These are phyloP conservation scores for Mercenaria mercenaria DNA, from an alignment of 1,140 invertebrate species.

Conservation along the genomic window DNA sequence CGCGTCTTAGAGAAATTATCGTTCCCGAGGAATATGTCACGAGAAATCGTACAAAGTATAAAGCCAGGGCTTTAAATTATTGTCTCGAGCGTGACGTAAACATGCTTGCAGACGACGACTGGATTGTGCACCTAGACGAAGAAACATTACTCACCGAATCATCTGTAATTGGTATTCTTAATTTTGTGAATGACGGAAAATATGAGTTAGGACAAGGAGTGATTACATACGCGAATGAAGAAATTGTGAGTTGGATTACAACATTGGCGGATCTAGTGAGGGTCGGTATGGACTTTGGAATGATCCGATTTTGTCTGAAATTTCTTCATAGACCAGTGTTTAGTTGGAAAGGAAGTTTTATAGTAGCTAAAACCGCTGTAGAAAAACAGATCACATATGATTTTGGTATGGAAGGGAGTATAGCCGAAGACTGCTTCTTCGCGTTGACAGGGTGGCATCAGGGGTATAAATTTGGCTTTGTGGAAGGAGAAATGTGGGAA, in stretches of 20 bases:
- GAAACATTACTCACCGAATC: slow-evolving; percentile 98
- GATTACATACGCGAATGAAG: slow-evolving; percentile 99
- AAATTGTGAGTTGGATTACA: slow-evolving; percentile 98
- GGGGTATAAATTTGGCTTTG: slow-evolving; percentile 86
- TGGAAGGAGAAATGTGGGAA: slow-evolving; percentile 96
- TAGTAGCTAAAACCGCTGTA: slow-evolving; percentile 92
- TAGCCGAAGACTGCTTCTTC: slow-evolving; percentile 98
- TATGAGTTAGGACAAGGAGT: slow-evolving; percentile 99
- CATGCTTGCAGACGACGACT: slow-evolving; percentile 95
- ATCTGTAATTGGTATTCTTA: slow-evolving; percentile 94
- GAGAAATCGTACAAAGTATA: slow-evolving; percentile 96
- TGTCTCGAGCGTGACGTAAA: slow-evolving; percentile 96
- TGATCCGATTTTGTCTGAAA: slow-evolving; percentile 96
- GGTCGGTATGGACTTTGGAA: slow-evolving; percentile 96
- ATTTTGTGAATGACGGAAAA: slow-evolving; percentile 97
- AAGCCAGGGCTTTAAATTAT: slow-evolving; percentile 98
- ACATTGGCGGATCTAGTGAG: slow-evolving; percentile 98
- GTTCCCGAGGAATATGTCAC: slow-evolving; percentile 95
- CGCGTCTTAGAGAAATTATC: slow-evolving; percentile 93
- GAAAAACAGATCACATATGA: slow-evolving; percentile 97
- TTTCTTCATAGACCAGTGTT: slow-evolving; percentile 98
- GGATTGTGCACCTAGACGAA: slow-evolving; percentile 99
- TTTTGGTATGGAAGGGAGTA: slow-evolving; percentile 97
- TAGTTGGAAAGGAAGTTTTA: slow-evolving; percentile 94
- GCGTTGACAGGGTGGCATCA: slow-evolving; percentile 92